Conservation (phyloP, 1,140 invertebrate species). For the Chironomus tepperi region DNA sequence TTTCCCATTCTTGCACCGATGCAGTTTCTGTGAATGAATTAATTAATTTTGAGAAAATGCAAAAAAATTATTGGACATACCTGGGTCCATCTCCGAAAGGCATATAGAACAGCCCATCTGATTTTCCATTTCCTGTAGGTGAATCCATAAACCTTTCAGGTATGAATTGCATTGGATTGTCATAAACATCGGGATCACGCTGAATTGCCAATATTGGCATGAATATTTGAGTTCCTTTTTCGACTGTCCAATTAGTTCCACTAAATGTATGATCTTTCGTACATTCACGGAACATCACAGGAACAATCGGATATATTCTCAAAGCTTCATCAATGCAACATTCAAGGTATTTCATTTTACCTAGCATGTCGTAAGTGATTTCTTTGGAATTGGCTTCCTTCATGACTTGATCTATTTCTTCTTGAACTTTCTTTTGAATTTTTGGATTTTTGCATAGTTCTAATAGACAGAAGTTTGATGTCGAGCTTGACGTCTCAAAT, state of each 20-base stretch:
- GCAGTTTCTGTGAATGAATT: background rate
- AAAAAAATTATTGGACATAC: background rate
- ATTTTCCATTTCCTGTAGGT: background rate
- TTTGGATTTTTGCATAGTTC: slow-evolving; percentile 26
- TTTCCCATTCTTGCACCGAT: background rate
- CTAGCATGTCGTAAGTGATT: slow-evolving; percentile 33
- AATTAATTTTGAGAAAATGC: background rate
- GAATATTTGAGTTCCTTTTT: background rate
- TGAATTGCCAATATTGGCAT: background rate
- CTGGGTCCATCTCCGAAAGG: background rate
- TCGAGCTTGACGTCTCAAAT: slow-evolving; percentile 29
- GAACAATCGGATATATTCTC: slow-evolving; percentile 42
- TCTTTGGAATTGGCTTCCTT: slow-evolving; percentile 30
- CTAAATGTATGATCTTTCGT: slow-evolving; percentile 33
- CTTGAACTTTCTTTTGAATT: slow-evolving; percentile 28
- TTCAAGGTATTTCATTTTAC: slow-evolving; percentile 37
- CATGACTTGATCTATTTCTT: slow-evolving; percentile 41
- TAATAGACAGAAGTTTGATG: slow-evolving; percentile 26
- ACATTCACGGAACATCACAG: slow-evolving; percentile 30
- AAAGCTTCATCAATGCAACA: slow-evolving; percentile 34
- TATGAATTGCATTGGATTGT: background rate
- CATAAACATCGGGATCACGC: background rate
- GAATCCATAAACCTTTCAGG: background rate
- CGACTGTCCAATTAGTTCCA: background rate
- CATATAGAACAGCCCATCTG: background rate